Evolutionary conservation across 2,797 vertebrate species (phyloP).

Genomic region (Trachurus trachurus): DNA sequence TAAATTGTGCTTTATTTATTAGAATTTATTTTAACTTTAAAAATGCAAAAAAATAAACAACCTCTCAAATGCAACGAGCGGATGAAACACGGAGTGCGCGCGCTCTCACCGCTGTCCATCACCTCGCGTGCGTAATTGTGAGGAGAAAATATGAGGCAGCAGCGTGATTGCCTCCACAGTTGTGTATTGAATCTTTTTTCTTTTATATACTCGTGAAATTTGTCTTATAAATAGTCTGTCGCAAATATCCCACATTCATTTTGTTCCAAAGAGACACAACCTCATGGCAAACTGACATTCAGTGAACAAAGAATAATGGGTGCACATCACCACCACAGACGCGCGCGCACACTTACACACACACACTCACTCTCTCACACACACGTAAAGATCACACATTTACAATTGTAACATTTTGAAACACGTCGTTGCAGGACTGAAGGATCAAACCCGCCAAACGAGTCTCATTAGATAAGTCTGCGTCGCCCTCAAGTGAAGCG

Average conservation of each 20-base stretch:
- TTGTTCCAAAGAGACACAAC: background rate
- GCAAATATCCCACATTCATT: background rate
- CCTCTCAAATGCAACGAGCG: background rate
- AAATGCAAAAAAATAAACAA: conserved; percentile 12
- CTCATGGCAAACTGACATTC: background rate
- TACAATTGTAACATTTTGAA: conserved; percentile 11
- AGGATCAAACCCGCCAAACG: conserved; percentile 9
- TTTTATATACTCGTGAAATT: background rate
- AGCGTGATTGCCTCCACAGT: background rate
- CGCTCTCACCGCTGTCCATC: conserved; percentile 10
- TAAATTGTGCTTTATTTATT: background rate
- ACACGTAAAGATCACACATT: background rate
- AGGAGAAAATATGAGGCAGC: background rate
- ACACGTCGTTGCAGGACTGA: background rate
- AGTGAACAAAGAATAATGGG: background rate
- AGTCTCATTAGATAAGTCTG: conserved; percentile 2
- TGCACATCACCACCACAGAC: no score
- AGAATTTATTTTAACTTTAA: background rate
- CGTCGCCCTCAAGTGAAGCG: conserved; percentile 35
- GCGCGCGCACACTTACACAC: no score
- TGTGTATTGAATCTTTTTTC: background rate
- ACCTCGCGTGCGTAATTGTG: conserved; percentile 42
- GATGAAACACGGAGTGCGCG: conserved; percentile 23
- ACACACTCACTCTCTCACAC: no score
- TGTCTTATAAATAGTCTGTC: background rate